These are phyloP conservation scores for Gambusia holbrooki DNA, from an alignment of 2,113 vertebrate species.

Conservation along the genomic window DNA sequence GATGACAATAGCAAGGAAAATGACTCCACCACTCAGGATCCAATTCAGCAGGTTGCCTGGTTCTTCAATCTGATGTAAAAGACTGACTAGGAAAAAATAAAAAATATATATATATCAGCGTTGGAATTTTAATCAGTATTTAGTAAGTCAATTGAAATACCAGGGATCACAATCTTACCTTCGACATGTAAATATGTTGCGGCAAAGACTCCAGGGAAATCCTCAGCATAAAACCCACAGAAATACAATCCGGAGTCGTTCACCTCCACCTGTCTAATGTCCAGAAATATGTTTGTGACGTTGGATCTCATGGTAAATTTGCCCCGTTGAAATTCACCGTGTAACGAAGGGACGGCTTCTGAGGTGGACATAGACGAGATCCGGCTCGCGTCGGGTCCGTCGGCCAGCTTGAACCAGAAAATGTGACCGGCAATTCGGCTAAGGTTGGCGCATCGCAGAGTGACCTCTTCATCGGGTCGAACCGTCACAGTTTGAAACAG, in stretches of 20 bases:
- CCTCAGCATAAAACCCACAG: not conserved
- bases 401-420: too few relatives aligned
- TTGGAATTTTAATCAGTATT: not conserved
- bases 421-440: too few relatives aligned
- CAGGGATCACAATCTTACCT: constrained; percentile 30
- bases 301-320: constrained; percentile 33
- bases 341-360: too few relatives aligned
- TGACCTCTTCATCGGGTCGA: too few relatives aligned
- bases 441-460: too few relatives aligned
- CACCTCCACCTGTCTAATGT: constrained; percentile 1
- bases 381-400: too few relatives aligned
- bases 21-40: not conserved
- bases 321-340: not conserved
- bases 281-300: constrained; percentile 8
- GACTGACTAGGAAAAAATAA: not conserved
- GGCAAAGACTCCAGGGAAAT: fast-evolving
- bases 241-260: constrained; percentile 40
- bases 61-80: not conserved
- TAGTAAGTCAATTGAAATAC: not conserved
- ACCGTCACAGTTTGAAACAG: too few relatives aligned
- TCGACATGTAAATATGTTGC: constrained; percentile 30
- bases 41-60: too few relatives aligned
- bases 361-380: fast-evolving
- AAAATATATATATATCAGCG: not conserved
- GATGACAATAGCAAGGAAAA: constrained; percentile 6